Percentiles rank a stretch among this genome's conserved stretches.
Evolutionary conservation across 1,140 invertebrate species (phyloP).

Genomic region (Cydia fagiglandana): DNA sequence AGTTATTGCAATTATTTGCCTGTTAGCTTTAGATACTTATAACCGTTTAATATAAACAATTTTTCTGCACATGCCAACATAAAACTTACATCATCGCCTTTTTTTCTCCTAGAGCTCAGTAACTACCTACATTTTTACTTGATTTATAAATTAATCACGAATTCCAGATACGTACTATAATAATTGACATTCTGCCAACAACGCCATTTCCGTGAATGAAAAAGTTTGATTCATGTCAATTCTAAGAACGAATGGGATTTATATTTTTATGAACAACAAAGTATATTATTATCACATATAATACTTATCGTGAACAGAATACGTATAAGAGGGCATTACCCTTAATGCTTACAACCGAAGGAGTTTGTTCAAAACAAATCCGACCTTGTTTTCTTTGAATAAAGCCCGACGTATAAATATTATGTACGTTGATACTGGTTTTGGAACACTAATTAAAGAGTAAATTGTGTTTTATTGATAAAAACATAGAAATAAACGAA

Average conservation of each 20-base stretch:
- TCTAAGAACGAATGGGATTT: constrained; percentile 2
- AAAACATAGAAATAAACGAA: too few species aligned
- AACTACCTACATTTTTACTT: neutral
- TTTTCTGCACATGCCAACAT: neutral
- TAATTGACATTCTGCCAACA: constrained; percentile 9
- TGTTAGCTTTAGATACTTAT: too few species aligned
- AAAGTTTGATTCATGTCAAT: neutral
- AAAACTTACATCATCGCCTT: neutral
- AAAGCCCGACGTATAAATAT: neutral
- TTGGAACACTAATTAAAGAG: neutral
- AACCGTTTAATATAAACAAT: neutral
- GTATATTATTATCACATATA: constrained; percentile 12
- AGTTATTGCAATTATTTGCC: too few species aligned
- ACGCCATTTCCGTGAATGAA: neutral
- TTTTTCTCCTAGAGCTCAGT: neutral
- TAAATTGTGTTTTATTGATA: too few species aligned
- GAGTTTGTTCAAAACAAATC: constrained; percentile 8
- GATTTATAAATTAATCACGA: neutral
- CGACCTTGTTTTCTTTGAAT: constrained; percentile 20
- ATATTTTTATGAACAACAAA: constrained; percentile 8
- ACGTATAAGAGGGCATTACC: constrained; percentile 9
- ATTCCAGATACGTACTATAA: neutral
- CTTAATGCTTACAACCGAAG: constrained; percentile 8
- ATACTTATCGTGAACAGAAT: constrained; percentile 13
- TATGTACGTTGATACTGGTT: neutral